phyloP scores from a whole-genome alignment of 2,113 vertebrate genomes.

The Phalacrocorax brasilianus region DNA sequence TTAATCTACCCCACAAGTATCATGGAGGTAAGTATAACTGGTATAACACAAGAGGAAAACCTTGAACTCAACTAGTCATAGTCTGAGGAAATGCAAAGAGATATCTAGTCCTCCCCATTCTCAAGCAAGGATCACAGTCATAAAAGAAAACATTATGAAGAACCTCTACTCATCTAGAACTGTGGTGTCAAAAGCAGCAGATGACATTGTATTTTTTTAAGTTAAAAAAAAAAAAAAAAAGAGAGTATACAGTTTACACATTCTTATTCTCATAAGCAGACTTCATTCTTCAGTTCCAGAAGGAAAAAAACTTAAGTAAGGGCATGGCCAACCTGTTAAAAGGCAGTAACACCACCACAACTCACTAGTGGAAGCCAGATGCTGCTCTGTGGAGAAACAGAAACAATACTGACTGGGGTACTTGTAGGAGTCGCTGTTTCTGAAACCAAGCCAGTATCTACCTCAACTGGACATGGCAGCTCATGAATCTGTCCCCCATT shows the following conservation, averaged over 20 bases:
- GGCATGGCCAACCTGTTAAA: background rate
- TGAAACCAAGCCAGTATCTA: background rate
- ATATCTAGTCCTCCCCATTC: background rate
- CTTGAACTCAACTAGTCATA: background rate
- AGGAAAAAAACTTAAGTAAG: background rate
- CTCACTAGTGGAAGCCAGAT: background rate
- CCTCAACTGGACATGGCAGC: background rate
- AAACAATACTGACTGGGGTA: background rate
- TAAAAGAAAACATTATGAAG: background rate
- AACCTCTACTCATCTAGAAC: background rate
- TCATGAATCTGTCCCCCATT: background rate
- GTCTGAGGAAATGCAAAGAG: background rate
- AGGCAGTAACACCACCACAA: background rate
- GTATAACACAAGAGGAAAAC: background rate
- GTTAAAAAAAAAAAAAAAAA: background rate
- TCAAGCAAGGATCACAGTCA: background rate
- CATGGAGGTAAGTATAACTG: background rate
- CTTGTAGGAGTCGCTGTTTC: background rate
- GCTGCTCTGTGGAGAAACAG: background rate
- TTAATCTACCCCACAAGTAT: background rate
- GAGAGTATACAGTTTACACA: background rate
- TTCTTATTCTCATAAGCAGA: background rate
- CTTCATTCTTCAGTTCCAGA: background rate
- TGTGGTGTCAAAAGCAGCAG: background rate
- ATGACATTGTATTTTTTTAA: background rate